phyloP scores from a whole-genome alignment of 2,888 invertebrate species.

The Drosophila mimetica region DNA sequence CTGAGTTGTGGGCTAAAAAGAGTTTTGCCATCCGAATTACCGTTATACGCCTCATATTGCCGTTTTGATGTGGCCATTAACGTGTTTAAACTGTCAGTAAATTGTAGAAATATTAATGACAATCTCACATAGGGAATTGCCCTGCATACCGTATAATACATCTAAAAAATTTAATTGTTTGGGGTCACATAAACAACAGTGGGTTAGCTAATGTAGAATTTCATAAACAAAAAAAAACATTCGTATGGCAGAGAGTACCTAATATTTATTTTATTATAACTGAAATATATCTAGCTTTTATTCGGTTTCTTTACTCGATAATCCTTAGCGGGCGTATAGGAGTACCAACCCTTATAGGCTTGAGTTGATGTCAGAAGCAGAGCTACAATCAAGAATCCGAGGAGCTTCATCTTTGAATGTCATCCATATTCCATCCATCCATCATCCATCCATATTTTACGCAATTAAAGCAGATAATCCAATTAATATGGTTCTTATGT shows the following conservation, averaged over 20 bases:
- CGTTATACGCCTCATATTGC: constrained; percentile 39
- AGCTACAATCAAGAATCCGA: neutral
- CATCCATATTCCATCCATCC: no score
- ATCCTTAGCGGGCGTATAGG: neutral
- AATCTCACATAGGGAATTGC: constrained; percentile 18
- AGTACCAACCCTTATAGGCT: neutral
- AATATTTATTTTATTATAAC: neutral
- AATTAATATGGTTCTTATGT: neutral
- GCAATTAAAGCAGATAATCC: neutral
- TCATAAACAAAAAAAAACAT: neutral
- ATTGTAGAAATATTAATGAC: constrained; percentile 44
- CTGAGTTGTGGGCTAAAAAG: constrained; percentile 8
- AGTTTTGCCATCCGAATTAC: constrained; percentile 12
- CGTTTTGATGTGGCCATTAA: constrained; percentile 36
- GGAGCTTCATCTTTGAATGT: neutral
- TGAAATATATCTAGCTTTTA: neutral
- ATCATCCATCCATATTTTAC: neutral
- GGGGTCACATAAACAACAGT: constrained; percentile 2
- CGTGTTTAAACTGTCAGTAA: constrained; percentile 65
- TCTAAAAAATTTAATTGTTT: constrained; percentile 13
- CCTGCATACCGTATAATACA: constrained; percentile 1
- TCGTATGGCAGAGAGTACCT: neutral
- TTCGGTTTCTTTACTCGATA: no score
- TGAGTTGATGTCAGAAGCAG: constrained; percentile 1
- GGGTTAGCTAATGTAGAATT: neutral